phyloP scores from a whole-genome alignment of 2,797 vertebrate species.

The Smutsia gigantea region DNA sequence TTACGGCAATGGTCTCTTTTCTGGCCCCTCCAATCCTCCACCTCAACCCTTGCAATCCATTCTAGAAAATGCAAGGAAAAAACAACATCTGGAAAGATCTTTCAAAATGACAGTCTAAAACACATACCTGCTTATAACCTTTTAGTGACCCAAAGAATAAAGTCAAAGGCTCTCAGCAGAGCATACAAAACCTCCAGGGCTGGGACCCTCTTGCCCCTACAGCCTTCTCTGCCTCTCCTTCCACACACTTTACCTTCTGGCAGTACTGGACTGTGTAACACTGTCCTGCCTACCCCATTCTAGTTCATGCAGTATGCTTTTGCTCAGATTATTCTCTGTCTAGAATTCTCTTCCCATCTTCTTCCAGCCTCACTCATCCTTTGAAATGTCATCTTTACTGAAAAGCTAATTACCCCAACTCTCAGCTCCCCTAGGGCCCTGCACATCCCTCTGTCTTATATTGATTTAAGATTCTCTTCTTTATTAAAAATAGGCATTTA shows the following conservation, averaged over 20 bases:
- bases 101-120: background rate
- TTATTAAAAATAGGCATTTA: background rate
- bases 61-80: background rate
- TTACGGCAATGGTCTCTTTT: background rate
- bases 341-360: background rate
- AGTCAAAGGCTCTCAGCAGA: background rate
- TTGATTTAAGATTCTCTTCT: background rate
- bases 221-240: background rate
- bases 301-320: background rate
- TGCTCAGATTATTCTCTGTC: background rate
- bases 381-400: slow-evolving; percentile 27
- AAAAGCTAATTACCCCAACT: background rate
- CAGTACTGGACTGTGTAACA: background rate
- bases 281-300: background rate
- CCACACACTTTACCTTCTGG: background rate
- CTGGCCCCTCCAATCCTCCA: background rate
- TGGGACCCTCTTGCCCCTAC: background rate
- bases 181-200: background rate
- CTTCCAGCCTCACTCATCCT: background rate
- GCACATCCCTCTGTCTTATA: background rate
- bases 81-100: background rate
- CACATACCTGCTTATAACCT: background rate
- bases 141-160: background rate
- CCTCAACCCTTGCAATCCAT: background rate
- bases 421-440: background rate